A percentile compares a stretch with the other conserved stretches of the same genome.
Conservation (phyloP, 1,140 invertebrate genomes). For the Papilio polyxenes region DNA sequence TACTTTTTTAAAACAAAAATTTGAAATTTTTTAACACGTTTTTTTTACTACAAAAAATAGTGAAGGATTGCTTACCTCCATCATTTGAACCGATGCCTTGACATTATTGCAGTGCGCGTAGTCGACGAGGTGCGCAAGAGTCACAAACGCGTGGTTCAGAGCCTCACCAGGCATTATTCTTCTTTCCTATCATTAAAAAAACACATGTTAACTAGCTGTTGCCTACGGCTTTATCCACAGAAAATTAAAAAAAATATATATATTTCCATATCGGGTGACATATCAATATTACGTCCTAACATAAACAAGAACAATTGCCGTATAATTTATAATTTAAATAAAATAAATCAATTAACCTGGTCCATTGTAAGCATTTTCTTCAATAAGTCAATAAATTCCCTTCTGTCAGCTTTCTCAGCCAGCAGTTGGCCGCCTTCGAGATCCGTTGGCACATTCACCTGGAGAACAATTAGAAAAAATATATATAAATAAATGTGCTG, state of each 20-base stretch:
- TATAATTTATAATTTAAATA: too few species aligned
- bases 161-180: conserved; percentile 97
- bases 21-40: too few species aligned
- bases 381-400: conserved; percentile 97
- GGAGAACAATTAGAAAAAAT: conserved; percentile 42
- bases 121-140: conserved; percentile 95
- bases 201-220: conserved; percentile 20
- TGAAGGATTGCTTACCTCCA: conserved; percentile 86
- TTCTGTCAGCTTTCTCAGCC: conserved; percentile 96
- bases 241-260: too few species aligned
- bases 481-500: not conserved
- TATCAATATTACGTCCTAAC: too few species aligned
- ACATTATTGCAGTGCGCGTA: conserved; percentile 98
- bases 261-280: too few species aligned
- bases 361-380: conserved; percentile 99
- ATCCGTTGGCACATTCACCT: conserved; percentile 97
- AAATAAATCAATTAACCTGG: conserved; percentile 84
- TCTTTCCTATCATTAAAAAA: conserved; percentile 84
- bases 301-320: too few species aligned
- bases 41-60: conserved; percentile 10
- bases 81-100: conserved; percentile 97
- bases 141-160: conserved; percentile 96
- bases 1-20: too few species aligned
- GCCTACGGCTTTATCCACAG: too few species aligned
- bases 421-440: conserved; percentile 96